These are phyloP conservation scores for Bos taurus DNA, from an alignment of 2,113 vertebrate species.

Conservation along the genomic window ARS-UCD2.0 NC_037328.1:45474001-45474500, in stretches of 20 bases:
- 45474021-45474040: background rate
- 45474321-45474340: background rate
- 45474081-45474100: background rate
- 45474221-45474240: background rate
- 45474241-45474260: background rate
- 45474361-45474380: background rate
- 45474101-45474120: background rate
- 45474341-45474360: background rate
- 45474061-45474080: background rate
- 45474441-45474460: background rate
- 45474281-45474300: background rate
- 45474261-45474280: background rate
- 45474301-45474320: background rate
- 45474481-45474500: background rate
- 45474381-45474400: background rate
- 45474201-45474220: background rate
- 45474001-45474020: background rate
- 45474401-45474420: background rate
- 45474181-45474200: background rate
- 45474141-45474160: background rate
- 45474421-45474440: background rate
- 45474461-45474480: background rate
- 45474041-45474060: background rate
- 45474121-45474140: background rate
- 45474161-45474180: background rate